phyloP scores from a whole-genome alignment of 1,140 invertebrate species.

The Drosophila sp. region DNA sequence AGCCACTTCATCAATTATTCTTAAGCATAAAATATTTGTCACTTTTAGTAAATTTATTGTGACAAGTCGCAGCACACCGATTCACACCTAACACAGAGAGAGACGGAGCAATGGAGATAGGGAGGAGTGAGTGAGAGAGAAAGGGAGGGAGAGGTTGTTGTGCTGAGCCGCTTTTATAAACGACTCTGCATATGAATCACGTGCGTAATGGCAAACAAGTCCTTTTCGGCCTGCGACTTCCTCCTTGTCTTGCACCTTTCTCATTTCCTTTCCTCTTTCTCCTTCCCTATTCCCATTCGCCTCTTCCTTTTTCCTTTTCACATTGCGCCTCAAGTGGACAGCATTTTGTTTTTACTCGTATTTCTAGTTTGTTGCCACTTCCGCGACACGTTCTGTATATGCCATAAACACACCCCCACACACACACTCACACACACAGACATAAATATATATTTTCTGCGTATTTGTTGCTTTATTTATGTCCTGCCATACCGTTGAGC shows the following conservation, averaged over 20 bases:
- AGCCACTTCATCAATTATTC: slow-evolving; percentile 84
- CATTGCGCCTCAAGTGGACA: slow-evolving; percentile 67
- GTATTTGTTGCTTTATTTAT: slow-evolving; percentile 56
- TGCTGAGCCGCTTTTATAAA: slow-evolving; percentile 58
- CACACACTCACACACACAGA: not conserved
- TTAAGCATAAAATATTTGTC: slow-evolving; percentile 84
- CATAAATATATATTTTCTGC: slow-evolving; percentile 9
- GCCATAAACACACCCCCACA: slow-evolving; percentile 8
- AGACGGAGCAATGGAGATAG: slow-evolving; percentile 18
- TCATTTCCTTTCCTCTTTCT: slow-evolving; percentile 14
- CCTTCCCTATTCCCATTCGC: slow-evolving; percentile 30
- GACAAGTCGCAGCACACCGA: slow-evolving; percentile 63
- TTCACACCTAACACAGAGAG: slow-evolving; percentile 57
- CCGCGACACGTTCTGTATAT: slow-evolving; percentile 69
- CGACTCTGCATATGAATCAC: slow-evolving; percentile 78
- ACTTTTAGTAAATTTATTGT: slow-evolving; percentile 84
- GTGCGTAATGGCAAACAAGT: slow-evolving; percentile 77
- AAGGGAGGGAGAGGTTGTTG: not conserved
- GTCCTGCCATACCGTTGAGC: slow-evolving; percentile 38
- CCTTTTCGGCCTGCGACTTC: slow-evolving; percentile 37
- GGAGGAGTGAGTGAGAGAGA: not conserved
- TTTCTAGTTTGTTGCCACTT: slow-evolving; percentile 69
- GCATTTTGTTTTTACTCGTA: slow-evolving; percentile 65
- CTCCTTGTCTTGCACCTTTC: slow-evolving; percentile 11
- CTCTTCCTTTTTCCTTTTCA: slow-evolving; percentile 16